phyloP scores from a whole-genome alignment of 2,888 invertebrate genomes.

The Panzeria rudis region DNA sequence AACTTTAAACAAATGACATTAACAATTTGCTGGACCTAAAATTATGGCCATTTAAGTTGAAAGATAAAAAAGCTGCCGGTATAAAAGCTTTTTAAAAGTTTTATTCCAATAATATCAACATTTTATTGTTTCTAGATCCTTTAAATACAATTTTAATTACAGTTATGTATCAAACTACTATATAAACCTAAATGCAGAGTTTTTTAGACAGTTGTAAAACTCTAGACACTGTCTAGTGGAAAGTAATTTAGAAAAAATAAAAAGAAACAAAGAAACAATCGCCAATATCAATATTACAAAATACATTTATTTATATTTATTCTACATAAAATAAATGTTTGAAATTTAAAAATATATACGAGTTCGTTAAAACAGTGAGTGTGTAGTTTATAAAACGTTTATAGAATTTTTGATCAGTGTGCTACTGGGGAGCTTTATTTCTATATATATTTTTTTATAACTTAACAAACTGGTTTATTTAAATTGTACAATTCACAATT shows the following conservation, averaged over 20 bases:
- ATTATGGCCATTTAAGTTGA: too few relatives aligned
- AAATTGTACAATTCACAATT: conserved; percentile 43
- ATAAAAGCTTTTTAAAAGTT: too few relatives aligned
- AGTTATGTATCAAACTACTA: not conserved
- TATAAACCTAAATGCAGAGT: not conserved
- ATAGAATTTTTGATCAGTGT: conserved; percentile 66
- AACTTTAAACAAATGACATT: too few relatives aligned
- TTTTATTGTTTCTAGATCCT: too few relatives aligned
- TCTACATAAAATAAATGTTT: conserved; percentile 9
- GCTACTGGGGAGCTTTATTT: not conserved
- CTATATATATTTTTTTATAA: conserved; percentile 3
- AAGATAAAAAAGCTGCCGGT: too few relatives aligned
- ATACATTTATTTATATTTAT: conserved; percentile 16
- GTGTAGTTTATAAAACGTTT: conserved; percentile 54
- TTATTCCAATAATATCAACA: too few relatives aligned
- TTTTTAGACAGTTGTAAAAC: conserved; percentile 16
- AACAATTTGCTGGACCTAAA: too few relatives aligned
- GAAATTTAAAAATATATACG: conserved; percentile 43
- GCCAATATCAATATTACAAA: conserved; percentile 12
- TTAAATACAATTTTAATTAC: not conserved
- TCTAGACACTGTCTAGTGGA: conserved; percentile 24
- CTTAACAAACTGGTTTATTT: conserved; percentile 65
- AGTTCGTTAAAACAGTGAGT: conserved; percentile 1
- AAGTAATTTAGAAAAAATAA: conserved; percentile 13
- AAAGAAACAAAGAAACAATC: not conserved